Evolutionary conservation across 2,113 vertebrate genomes (phyloP).

Genomic region (Chascanopsetta lugubris): DNA sequence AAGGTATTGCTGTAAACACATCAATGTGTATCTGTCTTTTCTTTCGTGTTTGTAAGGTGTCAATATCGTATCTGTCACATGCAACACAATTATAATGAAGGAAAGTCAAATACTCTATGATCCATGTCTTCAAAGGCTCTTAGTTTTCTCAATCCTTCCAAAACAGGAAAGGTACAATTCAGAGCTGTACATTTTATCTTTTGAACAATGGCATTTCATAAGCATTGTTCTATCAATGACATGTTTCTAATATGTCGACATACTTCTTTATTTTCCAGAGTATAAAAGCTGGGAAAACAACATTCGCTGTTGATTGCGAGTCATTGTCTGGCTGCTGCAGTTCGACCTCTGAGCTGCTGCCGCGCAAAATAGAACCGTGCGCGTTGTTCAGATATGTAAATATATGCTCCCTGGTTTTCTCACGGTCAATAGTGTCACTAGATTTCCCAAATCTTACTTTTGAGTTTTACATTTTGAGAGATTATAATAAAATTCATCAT

Average conservation of each 20-base stretch:
- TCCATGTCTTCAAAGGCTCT: neutral
- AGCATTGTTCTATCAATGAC: conserved; percentile 3
- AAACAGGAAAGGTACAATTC: too few species aligned
- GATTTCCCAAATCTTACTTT: neutral
- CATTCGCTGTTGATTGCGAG: conserved; percentile 19
- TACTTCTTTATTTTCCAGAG: conserved; percentile 1
- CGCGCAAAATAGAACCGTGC: conserved; percentile 37
- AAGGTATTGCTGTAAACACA: neutral
- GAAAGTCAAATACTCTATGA: conserved; percentile 14
- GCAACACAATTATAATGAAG: conserved; percentile 14
- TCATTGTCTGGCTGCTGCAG: conserved; percentile 2
- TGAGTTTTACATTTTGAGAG: neutral
- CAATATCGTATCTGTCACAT: neutral
- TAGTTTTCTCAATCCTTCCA: neutral
- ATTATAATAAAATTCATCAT: too few species aligned
- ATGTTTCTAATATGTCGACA: neutral
- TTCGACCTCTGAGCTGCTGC: conserved; percentile 9
- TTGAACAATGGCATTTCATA: neutral
- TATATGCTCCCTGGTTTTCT: conserved; percentile 2
- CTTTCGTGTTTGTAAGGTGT: neutral
- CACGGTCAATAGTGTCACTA: neutral
- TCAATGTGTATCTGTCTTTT: neutral
- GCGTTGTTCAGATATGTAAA: conserved; percentile 15
- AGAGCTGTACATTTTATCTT: neutral
- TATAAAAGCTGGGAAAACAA: conserved; percentile 55